phyloP scores from a whole-genome alignment of 2,888 invertebrate species.

The Mythimna lalbum region DNA sequence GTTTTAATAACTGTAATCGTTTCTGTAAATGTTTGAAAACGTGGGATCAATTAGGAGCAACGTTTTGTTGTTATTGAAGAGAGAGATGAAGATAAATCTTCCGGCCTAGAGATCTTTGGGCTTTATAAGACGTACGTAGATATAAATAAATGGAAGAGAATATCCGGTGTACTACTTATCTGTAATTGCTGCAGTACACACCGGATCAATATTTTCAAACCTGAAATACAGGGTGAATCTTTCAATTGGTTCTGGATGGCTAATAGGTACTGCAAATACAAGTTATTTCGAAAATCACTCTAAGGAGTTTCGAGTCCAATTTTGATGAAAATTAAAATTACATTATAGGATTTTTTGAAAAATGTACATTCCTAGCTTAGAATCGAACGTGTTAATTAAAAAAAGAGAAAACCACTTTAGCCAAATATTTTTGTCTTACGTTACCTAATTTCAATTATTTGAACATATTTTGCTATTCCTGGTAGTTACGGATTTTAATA shows the following conservation, averaged over 20 bases:
- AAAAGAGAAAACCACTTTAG: too few species aligned
- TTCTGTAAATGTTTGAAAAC: constrained; percentile 39
- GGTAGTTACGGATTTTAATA: not conserved
- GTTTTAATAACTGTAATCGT: constrained; percentile 3
- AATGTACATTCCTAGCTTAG: too few species aligned
- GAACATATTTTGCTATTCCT: too few species aligned
- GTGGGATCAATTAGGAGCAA: constrained; percentile 44
- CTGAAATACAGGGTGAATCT: not conserved
- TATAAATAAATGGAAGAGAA: constrained; percentile 40
- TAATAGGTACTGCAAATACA: too few species aligned
- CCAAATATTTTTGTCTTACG: too few species aligned
- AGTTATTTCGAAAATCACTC: too few species aligned
- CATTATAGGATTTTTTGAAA: too few species aligned
- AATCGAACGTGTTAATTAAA: too few species aligned
- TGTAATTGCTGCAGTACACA: constrained; percentile 20
- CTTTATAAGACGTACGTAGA: constrained; percentile 11
- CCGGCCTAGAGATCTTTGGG: constrained; percentile 33
- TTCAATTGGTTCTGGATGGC: too few species aligned
- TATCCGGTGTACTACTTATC: constrained; percentile 33
- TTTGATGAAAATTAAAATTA: too few species aligned
- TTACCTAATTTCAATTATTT: too few species aligned
- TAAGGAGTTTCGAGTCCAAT: too few species aligned
- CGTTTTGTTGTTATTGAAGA: constrained; percentile 26
- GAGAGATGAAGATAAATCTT: constrained; percentile 32
- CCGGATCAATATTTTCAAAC: constrained; percentile 14